Evolutionary conservation across 2,797 vertebrate genomes (phyloP), one percentile per base, ranked within the genome.

Genomic region (Crenuchus spilurus): DNA sequence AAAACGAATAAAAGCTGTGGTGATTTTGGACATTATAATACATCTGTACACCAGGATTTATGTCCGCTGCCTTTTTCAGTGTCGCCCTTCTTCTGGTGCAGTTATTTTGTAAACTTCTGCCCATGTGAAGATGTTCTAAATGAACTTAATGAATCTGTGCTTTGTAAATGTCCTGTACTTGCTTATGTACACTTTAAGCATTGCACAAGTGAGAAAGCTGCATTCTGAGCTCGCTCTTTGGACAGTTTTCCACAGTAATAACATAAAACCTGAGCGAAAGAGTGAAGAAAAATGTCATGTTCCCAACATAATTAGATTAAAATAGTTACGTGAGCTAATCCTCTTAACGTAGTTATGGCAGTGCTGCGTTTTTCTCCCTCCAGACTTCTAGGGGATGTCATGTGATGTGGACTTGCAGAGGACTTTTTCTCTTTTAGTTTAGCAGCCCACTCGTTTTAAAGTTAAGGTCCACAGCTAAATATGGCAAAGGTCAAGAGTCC

Each of bases 291-390:
- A 89, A 74, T 77, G 44, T 14, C 49, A 9, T 46, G 51, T 83
- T 74, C 69, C 79, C 79, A 10, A 74, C 22, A 72, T 88, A 84
- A 91, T 88, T 88, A 84, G 86, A 90, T 93, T 88, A 89, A 88
- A 89, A 91, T 90, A 83, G 74, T 84, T 90, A 49, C 78, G 80
- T 64, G 76, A 74, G 39, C 46, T 91, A 90, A 92, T 92, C 89
- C 83, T 86, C 82, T 91, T 92, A 88, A 46, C 9, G 82, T 87
- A 85, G 83, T 88, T 85, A 88, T 70, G 70, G 77, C 78, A 74
- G 77, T 48, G 51, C 70, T 75, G 76, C 39, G 26, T 78, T 79
- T 67, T 22, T 54, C 74, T 83, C 70, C 52, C 80, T 18, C 24
- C 14, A 69, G 62, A 81, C 76, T 51, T 82, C 75, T 52, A 42